Base-by-base conservation (phyloP, 2,888 invertebrate genomes). In the Acronicta alni region DNA sequence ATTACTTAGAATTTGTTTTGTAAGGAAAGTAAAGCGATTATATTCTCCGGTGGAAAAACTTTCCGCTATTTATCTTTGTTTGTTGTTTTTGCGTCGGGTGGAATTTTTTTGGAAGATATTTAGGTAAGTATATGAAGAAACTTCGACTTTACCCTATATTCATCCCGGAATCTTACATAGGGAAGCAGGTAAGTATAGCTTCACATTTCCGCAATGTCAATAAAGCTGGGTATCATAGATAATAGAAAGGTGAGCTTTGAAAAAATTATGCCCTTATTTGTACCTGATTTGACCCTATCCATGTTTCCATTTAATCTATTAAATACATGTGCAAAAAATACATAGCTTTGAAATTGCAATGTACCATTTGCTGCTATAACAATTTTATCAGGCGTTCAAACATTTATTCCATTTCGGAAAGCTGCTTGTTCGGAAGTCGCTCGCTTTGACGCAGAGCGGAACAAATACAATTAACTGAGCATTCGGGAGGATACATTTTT, bases 401-500 rank as follows among this genome's bases (percentile, higher is more conserved):
- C 54, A 64, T 71, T 71, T 62, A 60, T 71, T 71, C 56, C 53
- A 65, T 66, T 60, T 49, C 51, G 43, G 48, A 38, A 60, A 48
- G 57, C 56, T 58, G 65, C 60, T 65, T 59, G 51, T 14, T 64
- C 57, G 75, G 75, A 75, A 74, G 74, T 75, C 57, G 58, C 53
- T 45, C 52, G 61, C 63, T 61, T 61, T 49, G 45, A 59, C 72
- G 41, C 17, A 44, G 7, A 42, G 57, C 76, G 76, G 76, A 77
- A 77, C 75, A 69, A 77, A 77, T 53, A 66, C 78, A 67, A 75
- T 77, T 77, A 77, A 64, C 57, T 57, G 52, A 64, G 20, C 41
- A 57, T 57, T 64, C 45, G 44, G 23, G 30, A 64, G 52, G 66
- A 52, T 67, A 67, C 52, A 67, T 39, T 67, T 69, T n/a, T 67